A percentile compares a stretch with the other conserved stretches of the same genome.
phyloP scores from a whole-genome alignment of 2,113 vertebrate species.

The Menidia beryllina region DNA sequence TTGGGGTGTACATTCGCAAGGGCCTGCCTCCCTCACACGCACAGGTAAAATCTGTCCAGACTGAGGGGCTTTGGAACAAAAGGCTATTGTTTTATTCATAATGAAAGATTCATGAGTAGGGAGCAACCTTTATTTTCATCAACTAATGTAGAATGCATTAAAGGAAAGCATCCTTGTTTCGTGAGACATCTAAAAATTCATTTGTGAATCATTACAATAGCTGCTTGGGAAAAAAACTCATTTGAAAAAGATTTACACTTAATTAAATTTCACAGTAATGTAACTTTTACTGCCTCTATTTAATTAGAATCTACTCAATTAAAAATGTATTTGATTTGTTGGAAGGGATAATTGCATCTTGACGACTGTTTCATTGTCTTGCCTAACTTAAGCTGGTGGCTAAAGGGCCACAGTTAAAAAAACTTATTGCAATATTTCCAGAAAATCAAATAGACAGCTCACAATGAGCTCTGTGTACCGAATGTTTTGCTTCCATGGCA shows the following conservation, averaged over 20 bases:
- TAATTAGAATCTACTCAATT: conserved; percentile 71
- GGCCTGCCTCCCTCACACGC: conserved; percentile 96
- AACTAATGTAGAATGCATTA: conserved; percentile 27
- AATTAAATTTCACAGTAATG: conserved; percentile 75
- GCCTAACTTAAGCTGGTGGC: conserved; percentile 38
- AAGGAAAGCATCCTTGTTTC: conserved; percentile 21
- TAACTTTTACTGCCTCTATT: conserved; percentile 71
- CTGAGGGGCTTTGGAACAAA: conserved; percentile 2
- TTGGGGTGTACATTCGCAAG: conserved; percentile 97
- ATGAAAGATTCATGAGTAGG: conserved; percentile 14
- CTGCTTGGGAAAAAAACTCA: conserved; percentile 58
- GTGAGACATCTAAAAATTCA: conserved; percentile 51
- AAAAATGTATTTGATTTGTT: conserved; percentile 69
- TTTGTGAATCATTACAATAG: conserved; percentile 60
- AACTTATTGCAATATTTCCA: conserved; percentile 3
- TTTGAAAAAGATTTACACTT: conserved; percentile 64
- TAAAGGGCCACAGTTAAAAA: conserved; percentile 3
- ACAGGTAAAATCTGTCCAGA: conserved; percentile 78
- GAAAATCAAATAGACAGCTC: conserved; percentile 1
- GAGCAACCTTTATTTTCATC: conserved; percentile 45
- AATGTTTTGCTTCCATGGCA: conserved; percentile 22
- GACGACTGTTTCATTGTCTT: conserved; percentile 50
- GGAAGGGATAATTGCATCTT: conserved; percentile 58
- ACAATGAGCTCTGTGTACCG: conserved; percentile 18
- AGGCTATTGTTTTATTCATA: conserved; percentile 37